Evolutionary conservation across 2,888 invertebrate genomes (phyloP), one percentile per base, ranked within the genome.

Genomic region (Tachina lurida): DNA sequence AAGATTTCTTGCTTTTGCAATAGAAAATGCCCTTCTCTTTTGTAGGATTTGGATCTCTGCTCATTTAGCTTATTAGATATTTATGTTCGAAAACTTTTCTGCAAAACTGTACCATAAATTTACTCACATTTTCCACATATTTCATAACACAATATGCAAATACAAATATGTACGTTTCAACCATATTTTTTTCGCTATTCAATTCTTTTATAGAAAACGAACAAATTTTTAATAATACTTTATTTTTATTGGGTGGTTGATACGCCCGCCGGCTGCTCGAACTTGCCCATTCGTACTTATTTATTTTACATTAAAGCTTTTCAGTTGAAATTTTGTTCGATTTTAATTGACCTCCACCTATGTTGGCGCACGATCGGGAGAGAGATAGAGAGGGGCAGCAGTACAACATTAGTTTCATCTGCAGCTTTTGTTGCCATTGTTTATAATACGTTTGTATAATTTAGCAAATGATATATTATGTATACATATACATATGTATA

Each of bases 301-400:
- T 73, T 52, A 10, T 43, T 77, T 71, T 58, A 43, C 22, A 62
- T 67, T 76, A 58, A 58, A 39, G 71, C 39, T 17, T 41, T 56
- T 56, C 39, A 47, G 15, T 49, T 19, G 49, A 71, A 63, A 56
- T 47, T 56, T 79, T 31, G 5, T 31, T 15, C 45, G 43, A 39
- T 60, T 76, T 76, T 76, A 79, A 83, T 83, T 86, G 79, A 80
- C 83, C 83, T 80, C 79, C 65, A 68, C 70, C 62, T 52, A 43
- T 78, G 70, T 45, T 70, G 39, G 60, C 10, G 17, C 10, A 31
- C 9, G 52, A 52, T 22, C 17, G 49, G 41, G 60, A 47, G 3
- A 70, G 62, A 10, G 41, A 19, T 10, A 13, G 60, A 10, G 2
- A 15, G 47, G 17, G 76, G 10, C 7, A 47, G 17, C 54, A 19